phyloP scores from a whole-genome alignment of 2,113 vertebrate genomes.

The Otolemur garnettii region DNA sequence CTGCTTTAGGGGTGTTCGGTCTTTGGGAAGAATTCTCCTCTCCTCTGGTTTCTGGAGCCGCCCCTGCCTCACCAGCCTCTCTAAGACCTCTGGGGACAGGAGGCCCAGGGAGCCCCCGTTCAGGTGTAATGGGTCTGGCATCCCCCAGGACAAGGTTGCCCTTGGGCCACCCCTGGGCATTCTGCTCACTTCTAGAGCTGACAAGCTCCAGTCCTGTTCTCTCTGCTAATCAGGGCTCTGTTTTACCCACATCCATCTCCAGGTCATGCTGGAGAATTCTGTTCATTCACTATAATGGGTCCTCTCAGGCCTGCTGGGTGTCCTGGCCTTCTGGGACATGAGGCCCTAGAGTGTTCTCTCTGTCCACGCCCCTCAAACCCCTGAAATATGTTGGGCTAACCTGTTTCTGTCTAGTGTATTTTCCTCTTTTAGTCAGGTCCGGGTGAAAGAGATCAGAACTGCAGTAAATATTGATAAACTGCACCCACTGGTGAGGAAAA shows the following conservation, averaged over 20 bases:
- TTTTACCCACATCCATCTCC: accelerated
- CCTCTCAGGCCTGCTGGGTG: background rate
- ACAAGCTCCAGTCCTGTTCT: accelerated
- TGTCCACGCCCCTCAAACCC: accelerated
- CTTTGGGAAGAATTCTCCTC: background rate
- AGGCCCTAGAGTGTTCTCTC: background rate
- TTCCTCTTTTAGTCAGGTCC: too few species aligned
- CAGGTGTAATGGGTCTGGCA: accelerated
- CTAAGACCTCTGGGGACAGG: background rate
- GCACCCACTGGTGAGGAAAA: background rate
- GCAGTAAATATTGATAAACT: background rate
- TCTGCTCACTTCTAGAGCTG: background rate
- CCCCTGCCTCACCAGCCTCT: accelerated
- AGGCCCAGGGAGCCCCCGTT: background rate
- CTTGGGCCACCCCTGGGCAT: background rate
- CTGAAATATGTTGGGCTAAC: accelerated
- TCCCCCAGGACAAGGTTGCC: accelerated
- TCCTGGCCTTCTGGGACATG: background rate
- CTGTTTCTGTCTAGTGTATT: accelerated
- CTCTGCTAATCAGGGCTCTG: background rate
- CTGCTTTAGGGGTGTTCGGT: accelerated
- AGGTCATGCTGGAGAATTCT: background rate
- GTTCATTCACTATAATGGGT: accelerated
- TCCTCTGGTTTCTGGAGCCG: background rate
- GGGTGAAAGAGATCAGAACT: background rate